Conservation (phyloP, 1,140 invertebrate genomes). For the Drosophila funebris region DNA sequence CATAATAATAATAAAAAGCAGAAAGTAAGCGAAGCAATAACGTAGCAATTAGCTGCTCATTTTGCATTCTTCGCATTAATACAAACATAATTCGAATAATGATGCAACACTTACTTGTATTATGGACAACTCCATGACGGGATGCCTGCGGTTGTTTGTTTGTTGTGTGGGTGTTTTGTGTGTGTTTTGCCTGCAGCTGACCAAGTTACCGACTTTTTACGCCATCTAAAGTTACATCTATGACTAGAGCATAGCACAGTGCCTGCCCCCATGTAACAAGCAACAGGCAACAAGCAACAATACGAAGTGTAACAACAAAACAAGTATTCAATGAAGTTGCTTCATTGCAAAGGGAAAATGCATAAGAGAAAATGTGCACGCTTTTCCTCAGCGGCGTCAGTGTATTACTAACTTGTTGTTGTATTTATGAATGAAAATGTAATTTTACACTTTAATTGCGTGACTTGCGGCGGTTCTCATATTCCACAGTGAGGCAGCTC, state of each 20-base stretch:
- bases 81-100: slow-evolving; percentile 13
- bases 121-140: slow-evolving; percentile 34
- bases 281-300: background rate
- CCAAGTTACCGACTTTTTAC: slow-evolving; percentile 75
- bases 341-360: slow-evolving; percentile 55
- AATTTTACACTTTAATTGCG: slow-evolving; percentile 78
- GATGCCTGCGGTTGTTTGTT: slow-evolving; percentile 26
- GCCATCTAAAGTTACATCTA: slow-evolving; percentile 64
- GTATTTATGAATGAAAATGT: slow-evolving; percentile 71
- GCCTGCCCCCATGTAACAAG: slow-evolving; percentile 23
- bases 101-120: slow-evolving; percentile 33
- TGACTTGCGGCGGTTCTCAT: slow-evolving; percentile 63
- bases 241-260: slow-evolving; percentile 1
- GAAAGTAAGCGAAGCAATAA: too few species aligned
- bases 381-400: slow-evolving; percentile 54
- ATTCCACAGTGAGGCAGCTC: slow-evolving; percentile 39
- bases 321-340: slow-evolving; percentile 47
- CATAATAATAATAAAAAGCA: background rate
- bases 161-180: slow-evolving; percentile 18
- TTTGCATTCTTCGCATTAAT: slow-evolving; percentile 3
- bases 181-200: slow-evolving; percentile 50
- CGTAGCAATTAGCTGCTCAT: background rate
- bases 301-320: background rate
- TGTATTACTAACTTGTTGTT: slow-evolving; percentile 14
- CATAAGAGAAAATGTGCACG: slow-evolving; percentile 69